Evolutionary conservation across 1,140 invertebrate genomes (phyloP), one percentile per base, ranked within the genome.

Genomic region (Macrobrachium nipponense): DNA sequence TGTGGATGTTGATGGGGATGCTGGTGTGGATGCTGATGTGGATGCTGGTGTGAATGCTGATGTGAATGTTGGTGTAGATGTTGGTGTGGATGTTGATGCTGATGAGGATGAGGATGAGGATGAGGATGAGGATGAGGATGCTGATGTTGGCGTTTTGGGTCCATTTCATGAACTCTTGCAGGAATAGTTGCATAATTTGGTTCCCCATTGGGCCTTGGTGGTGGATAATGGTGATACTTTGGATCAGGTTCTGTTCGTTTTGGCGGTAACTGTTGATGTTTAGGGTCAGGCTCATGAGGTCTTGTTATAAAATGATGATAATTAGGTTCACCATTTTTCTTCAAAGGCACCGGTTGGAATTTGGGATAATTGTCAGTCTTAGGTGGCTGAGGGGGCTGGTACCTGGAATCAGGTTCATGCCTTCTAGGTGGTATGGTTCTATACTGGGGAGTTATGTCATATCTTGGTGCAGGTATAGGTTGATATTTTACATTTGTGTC

Each of bases 381-480:
- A 18, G 78, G 61, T 18, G 81, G 10, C 10, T 23, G 51, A 79
- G 60, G 23, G 62, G 78, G 77, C 20, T 86, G 83, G 44, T 80
- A 80, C 17, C 78, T 72, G 43, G 78, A 60, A 0, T 86, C 84
- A n/a, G n/a, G 6, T 61, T 86, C 84, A n/a, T 80, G 84, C 58
- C 81, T 82, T n/a, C 73, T 72, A 0, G 84, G 77, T 12, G 84
- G 84, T 51, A 80, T 73, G n/a, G 84, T 80, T 20, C 80, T 76
- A 59, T 86, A 86, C 23, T 76, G 72, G n/a, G 84, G 84, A 0
- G 59, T 78, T 14, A 64, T n/a, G n/a, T 86, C 84, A 20, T 72
- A 73, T 15, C 66, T 59, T 7, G 68, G 68, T 15, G 70, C 64
- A 43, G 77, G 84, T 36, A 70, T 15, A 6, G 68, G 68, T 8